Percentiles rank a stretch among this genome's conserved stretches.
These are phyloP conservation scores for Clangula hyemalis DNA, from an alignment of 2,797 vertebrate species.

Conservation along the genomic window DNA sequence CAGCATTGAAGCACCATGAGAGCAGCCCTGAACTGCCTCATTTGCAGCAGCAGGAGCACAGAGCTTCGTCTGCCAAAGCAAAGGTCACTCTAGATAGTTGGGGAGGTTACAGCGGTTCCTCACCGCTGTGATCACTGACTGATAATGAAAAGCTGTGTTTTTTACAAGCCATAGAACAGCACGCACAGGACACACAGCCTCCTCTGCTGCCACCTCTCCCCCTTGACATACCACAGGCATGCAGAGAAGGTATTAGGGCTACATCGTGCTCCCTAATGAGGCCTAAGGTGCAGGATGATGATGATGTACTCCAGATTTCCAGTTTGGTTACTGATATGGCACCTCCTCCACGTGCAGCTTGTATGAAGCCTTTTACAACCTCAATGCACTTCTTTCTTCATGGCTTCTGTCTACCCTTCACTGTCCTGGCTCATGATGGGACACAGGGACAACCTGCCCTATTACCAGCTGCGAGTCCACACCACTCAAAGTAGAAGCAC, in stretches of 20 bases:
- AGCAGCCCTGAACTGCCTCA: background rate
- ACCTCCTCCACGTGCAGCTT: background rate
- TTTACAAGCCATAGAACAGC: background rate
- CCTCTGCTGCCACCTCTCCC: background rate
- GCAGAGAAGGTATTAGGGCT: background rate
- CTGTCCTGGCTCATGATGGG: background rate
- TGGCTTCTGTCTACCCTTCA: background rate
- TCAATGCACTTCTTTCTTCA: background rate
- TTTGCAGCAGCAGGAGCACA: background rate
- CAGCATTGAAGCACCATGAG: fast-evolving
- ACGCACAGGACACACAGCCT: background rate
- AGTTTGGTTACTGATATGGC: background rate
- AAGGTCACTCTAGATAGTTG: background rate
- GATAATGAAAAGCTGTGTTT: background rate
- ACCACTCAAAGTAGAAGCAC: background rate
- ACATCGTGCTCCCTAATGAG: background rate
- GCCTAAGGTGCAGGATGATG: background rate
- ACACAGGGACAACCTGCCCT: background rate
- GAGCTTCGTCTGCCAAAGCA: background rate
- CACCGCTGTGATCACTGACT: background rate
- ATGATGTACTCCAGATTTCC: background rate
- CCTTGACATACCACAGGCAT: background rate
- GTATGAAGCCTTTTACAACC: background rate
- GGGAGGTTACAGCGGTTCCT: background rate
- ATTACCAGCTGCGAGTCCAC: background rate